Percentiles rank a stretch among this genome's conserved stretches.
These are phyloP conservation scores for Enoplosus armatus DNA, from an alignment of 2,797 vertebrate genomes.

Conservation along the genomic window DNA sequence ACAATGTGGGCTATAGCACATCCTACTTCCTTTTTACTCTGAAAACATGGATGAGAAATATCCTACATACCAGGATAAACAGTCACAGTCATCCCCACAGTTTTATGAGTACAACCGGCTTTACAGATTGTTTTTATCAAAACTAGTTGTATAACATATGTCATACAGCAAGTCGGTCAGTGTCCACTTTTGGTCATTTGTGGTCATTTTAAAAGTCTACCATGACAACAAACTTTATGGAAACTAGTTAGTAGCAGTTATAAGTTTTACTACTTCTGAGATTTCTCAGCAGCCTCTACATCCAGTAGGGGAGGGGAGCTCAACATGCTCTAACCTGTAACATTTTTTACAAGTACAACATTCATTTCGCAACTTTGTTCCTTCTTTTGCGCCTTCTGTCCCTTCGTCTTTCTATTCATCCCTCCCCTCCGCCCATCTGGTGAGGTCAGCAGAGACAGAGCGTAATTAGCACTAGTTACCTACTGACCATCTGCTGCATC, in stretches of 20 bases:
- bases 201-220: neutral
- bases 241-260: slow-evolving; percentile 4
- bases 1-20: slow-evolving; percentile 50
- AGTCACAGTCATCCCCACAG: neutral
- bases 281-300: slow-evolving; percentile 22
- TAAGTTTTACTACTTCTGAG: neutral
- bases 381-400: slow-evolving; percentile 32
- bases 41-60: slow-evolving; percentile 46
- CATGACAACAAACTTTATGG: neutral
- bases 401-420: slow-evolving; percentile 39
- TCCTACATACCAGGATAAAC: slow-evolving; percentile 21
- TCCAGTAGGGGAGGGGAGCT: slow-evolving; percentile 24
- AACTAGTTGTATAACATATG: slow-evolving; percentile 7
- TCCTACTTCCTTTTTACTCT: slow-evolving; percentile 33
- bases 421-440: slow-evolving; percentile 71
- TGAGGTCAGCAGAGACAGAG: slow-evolving; percentile 74
- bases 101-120: slow-evolving; percentile 2
- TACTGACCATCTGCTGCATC: slow-evolving; percentile 75
- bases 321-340: slow-evolving; percentile 68
- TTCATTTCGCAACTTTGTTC: slow-evolving; percentile 55
- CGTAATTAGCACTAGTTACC: slow-evolving; percentile 75
- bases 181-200: neutral
- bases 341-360: slow-evolving; percentile 18
- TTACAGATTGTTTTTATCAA: neutral
- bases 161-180: neutral